Evolutionary conservation across 1,140 invertebrate species (phyloP).

Genomic region (Zaprionus capensis): DNA sequence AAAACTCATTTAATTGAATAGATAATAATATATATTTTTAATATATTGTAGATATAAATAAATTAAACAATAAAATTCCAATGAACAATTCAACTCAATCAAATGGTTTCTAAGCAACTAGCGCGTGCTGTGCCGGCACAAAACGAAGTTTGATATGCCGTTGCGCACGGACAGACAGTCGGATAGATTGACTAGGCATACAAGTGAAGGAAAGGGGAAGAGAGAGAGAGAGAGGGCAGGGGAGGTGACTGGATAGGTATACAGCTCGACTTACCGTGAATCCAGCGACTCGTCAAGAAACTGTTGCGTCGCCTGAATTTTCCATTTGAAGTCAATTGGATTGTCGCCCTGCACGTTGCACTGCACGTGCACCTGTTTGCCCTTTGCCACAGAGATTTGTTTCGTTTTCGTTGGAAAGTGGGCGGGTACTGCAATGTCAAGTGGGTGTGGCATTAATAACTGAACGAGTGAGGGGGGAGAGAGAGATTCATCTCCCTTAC

Average conservation of each 20-base stretch:
- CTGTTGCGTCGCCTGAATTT: constrained; percentile 86
- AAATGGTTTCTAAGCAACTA: neutral
- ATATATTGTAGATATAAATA: neutral
- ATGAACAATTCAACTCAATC: neutral
- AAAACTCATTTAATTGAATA: neutral
- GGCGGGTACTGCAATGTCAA: constrained; percentile 88
- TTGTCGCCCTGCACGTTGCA: constrained; percentile 95
- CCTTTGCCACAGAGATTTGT: constrained; percentile 90
- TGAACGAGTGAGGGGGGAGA: neutral
- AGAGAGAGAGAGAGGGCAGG: neutral
- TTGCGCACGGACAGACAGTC: constrained; percentile 23
- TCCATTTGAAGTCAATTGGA: constrained; percentile 94
- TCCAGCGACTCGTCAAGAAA: constrained; percentile 89
- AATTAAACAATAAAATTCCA: neutral
- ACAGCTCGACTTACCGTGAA: constrained; percentile 85
- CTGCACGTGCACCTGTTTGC: constrained; percentile 91
- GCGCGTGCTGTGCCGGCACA: neutral
- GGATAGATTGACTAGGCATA: neutral
- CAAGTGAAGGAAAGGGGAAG: neutral
- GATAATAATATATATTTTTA: neutral
- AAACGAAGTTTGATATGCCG: neutral
- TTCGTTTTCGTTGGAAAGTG: constrained; percentile 92
- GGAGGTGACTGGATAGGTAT: neutral
- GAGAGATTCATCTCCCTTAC: constrained; percentile 63
- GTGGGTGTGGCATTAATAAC: constrained; percentile 23